Conservation (phyloP, 2,113 vertebrate genomes). For the Melanotaenia duboulayi region DNA sequence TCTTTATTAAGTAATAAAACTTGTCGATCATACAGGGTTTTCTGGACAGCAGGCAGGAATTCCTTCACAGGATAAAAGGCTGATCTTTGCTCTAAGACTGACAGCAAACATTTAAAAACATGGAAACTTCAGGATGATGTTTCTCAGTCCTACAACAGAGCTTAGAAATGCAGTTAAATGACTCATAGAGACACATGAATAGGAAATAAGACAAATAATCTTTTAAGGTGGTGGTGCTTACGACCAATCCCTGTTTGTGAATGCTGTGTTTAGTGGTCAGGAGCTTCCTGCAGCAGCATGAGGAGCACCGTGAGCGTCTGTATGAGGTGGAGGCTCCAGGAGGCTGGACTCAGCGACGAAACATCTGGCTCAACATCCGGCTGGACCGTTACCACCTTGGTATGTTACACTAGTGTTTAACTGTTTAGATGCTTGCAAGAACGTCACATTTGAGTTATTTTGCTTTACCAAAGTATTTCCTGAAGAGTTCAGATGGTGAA, state of each 20-base stretch:
- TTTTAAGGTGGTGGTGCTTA: background rate
- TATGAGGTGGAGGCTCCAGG: conserved; percentile 93
- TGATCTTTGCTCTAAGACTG: too few relatives aligned
- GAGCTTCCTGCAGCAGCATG: conserved; percentile 83
- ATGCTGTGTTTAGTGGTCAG: conserved; percentile 83
- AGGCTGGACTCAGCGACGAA: conserved; percentile 87
- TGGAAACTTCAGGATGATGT: too few relatives aligned
- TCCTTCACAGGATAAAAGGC: too few relatives aligned
- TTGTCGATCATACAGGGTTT: background rate
- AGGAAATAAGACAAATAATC: background rate
- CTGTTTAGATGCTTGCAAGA: background rate
- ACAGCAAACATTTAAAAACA: too few relatives aligned
- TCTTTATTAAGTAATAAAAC: too few relatives aligned
- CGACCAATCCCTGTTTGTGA: background rate
- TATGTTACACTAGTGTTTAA: conserved; percentile 22
- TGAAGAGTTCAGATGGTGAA: fast-evolving
- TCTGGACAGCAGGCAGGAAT: background rate
- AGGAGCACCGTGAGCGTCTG: conserved; percentile 82
- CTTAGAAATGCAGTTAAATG: too few relatives aligned
- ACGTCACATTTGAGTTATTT: fast-evolving
- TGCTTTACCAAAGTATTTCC: background rate
- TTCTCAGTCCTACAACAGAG: too few relatives aligned
- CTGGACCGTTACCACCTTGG: conserved; percentile 72
- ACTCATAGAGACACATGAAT: background rate
- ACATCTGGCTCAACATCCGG: conserved; percentile 90